Conservation (phyloP, 1,140 invertebrate species). For the Acromyrmex heyeri region DNA sequence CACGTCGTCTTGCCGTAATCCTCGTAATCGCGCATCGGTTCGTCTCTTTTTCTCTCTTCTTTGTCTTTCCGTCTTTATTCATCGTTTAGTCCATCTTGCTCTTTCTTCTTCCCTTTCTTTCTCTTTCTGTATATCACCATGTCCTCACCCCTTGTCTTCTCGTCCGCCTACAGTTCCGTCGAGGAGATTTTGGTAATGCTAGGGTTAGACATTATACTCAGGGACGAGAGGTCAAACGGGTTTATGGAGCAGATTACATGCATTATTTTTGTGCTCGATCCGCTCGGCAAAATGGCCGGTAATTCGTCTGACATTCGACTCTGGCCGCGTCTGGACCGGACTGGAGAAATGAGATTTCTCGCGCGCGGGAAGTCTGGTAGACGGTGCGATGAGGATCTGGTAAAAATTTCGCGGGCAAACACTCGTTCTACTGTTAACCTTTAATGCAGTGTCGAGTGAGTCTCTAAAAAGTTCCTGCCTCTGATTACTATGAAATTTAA, state of each 20-base stretch:
- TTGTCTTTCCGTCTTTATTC: background rate
- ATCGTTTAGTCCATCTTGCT: background rate
- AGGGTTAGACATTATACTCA: constrained; percentile 79
- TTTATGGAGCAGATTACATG: constrained; percentile 81
- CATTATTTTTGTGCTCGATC: constrained; percentile 79
- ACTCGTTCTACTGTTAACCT: background rate
- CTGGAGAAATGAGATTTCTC: constrained; percentile 53
- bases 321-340: background rate
- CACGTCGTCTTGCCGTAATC: constrained; percentile 79
- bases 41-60: constrained; percentile 4
- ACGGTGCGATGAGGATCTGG: constrained; percentile 10
- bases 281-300: constrained; percentile 71
- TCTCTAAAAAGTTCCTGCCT: background rate
- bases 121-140: constrained; percentile 47
- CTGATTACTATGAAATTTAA: constrained; percentile 41
- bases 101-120: constrained; percentile 29
- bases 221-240: constrained; percentile 80
- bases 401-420: constrained; percentile 20
- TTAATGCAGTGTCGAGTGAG: constrained; percentile 12
- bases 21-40: constrained; percentile 74
- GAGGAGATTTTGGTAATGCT: constrained; percentile 81
- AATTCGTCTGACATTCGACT: constrained; percentile 66
- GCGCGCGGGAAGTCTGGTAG: constrained; percentile 24
- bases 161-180: constrained; percentile 45
- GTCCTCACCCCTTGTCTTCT: constrained; percentile 38